Conservation (phyloP, 2,797 vertebrate species). For the Mallotus villosus region DNA sequence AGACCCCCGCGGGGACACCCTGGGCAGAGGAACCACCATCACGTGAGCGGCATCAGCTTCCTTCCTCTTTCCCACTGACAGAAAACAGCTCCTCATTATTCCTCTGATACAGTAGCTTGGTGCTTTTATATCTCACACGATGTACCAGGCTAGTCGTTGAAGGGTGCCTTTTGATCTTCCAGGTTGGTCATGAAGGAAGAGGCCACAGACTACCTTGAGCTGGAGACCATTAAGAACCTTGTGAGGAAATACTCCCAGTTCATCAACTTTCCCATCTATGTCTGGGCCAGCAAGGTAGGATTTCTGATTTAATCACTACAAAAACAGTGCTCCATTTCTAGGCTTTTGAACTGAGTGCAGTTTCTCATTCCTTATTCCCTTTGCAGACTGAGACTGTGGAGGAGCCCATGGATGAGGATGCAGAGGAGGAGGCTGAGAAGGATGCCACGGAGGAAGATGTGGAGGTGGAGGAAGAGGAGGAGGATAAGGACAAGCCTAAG, state of each 20-base stretch:
- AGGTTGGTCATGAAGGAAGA: constrained; percentile 97
- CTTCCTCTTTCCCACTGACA: not conserved
- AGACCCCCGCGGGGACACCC: constrained; percentile 91
- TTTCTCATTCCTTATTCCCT: constrained; percentile 9
- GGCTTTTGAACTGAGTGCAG: not conserved
- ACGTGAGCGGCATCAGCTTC: constrained; percentile 76
- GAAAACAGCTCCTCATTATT: not conserved
- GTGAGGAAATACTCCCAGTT: constrained; percentile 98
- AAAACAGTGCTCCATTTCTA: not conserved
- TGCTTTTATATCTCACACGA: too few species aligned
- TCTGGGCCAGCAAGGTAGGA: constrained; percentile 97
- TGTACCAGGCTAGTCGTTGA: not conserved
- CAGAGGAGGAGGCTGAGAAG: constrained; percentile 85
- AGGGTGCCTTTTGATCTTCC: not conserved
- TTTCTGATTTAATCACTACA: not conserved
- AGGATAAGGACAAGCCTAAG: constrained; percentile 87
- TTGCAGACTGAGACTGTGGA: constrained; percentile 93
- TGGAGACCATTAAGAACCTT: constrained; percentile 96
- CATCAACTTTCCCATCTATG: constrained; percentile 98
- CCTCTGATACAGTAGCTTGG: too few species aligned
- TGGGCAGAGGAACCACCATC: constrained; percentile 94
- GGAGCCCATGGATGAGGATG: constrained; percentile 93
- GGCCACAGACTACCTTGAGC: constrained; percentile 94
- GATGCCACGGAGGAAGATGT: constrained; percentile 90
- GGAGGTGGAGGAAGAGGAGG: constrained; percentile 95